Percentiles rank a stretch among this genome's conserved stretches.
These are phyloP conservation scores for Steinernema khuongi DNA, from an alignment of 1,140 invertebrate species.

Conservation along the genomic window DNA sequence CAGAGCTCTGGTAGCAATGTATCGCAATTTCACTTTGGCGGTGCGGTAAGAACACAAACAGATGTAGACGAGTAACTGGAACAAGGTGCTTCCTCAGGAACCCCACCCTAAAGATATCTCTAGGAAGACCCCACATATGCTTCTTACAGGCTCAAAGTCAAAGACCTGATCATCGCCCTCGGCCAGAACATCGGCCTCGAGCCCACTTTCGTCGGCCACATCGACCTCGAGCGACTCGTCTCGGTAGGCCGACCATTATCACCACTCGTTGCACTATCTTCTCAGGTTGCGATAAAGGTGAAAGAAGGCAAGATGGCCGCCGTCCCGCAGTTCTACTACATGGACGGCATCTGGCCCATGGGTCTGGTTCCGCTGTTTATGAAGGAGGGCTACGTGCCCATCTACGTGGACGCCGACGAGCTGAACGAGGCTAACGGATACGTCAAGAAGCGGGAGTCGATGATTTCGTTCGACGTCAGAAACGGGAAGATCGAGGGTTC, in stretches of 20 bases:
- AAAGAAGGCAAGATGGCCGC: conserved; percentile 46
- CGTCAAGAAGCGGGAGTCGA: not conserved
- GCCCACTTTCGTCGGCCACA: conserved; percentile 42
- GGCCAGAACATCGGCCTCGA: conserved; percentile 55
- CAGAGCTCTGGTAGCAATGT: no score
- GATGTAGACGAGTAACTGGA: no score
- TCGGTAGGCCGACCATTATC: conserved; percentile 22
- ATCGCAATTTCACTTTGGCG: no score
- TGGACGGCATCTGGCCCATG: conserved; percentile 55
- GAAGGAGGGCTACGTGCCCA: conserved; percentile 22
- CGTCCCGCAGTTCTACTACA: conserved; percentile 53
- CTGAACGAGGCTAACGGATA: not conserved
- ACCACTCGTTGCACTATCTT: not conserved
- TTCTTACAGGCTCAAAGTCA: conserved; percentile 42
- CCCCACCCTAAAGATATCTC: conserved; percentile 1
- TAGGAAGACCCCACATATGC: not conserved
- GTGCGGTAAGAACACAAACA: no score
- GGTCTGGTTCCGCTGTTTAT: conserved; percentile 53
- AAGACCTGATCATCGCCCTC: conserved; percentile 47
- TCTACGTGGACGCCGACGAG: not conserved
- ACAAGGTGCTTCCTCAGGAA: no score
- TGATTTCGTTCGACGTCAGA: not conserved
- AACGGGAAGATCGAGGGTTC: conserved; percentile 2
- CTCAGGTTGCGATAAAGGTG: conserved; percentile 49
- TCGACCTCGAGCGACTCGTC: conserved; percentile 51